Evolutionary conservation across 2,888 invertebrate genomes (phyloP).

Genomic region (Acleris sparsana): DNA sequence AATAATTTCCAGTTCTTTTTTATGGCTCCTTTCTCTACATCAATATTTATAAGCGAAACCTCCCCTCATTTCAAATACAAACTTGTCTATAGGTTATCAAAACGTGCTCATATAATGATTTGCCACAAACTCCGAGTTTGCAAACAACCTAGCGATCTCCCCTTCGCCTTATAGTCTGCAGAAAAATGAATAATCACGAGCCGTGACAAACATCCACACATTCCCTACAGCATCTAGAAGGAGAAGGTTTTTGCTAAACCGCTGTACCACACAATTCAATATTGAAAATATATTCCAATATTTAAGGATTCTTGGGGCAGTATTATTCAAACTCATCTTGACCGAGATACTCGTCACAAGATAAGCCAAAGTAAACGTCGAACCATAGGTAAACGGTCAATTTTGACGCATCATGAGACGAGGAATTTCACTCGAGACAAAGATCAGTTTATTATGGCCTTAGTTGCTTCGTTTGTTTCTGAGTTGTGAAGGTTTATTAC

Average conservation of each 20-base stretch:
- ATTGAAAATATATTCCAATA: not conserved
- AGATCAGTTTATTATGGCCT: too few species aligned
- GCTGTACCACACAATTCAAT: slow-evolving; percentile 15
- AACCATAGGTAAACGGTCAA: too few species aligned
- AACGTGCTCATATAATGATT: slow-evolving; percentile 18
- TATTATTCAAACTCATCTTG: not conserved
- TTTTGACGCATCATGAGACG: too few species aligned
- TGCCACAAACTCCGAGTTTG: slow-evolving; percentile 21
- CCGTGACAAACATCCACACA: slow-evolving; percentile 23
- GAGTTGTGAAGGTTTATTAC: too few species aligned
- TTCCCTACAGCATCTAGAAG: slow-evolving; percentile 1
- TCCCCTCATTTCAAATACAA: not conserved
- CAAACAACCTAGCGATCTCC: slow-evolving; percentile 20
- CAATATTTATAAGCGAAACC: too few species aligned
- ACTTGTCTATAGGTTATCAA: not conserved
- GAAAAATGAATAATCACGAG: slow-evolving; percentile 34
- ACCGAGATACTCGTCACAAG: not conserved
- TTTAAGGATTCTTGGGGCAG: too few species aligned
- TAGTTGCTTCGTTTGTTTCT: too few species aligned
- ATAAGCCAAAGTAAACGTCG: too few species aligned
- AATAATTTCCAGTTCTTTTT: too few species aligned
- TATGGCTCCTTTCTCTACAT: too few species aligned
- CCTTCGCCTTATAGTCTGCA: slow-evolving; percentile 22
- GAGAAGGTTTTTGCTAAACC: not conserved
- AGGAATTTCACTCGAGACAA: too few species aligned